A percentile compares a stretch with the other conserved stretches of the same genome.
Conservation (phyloP, 2,797 vertebrate genomes). For the Rhabdomys pumilio region DNA sequence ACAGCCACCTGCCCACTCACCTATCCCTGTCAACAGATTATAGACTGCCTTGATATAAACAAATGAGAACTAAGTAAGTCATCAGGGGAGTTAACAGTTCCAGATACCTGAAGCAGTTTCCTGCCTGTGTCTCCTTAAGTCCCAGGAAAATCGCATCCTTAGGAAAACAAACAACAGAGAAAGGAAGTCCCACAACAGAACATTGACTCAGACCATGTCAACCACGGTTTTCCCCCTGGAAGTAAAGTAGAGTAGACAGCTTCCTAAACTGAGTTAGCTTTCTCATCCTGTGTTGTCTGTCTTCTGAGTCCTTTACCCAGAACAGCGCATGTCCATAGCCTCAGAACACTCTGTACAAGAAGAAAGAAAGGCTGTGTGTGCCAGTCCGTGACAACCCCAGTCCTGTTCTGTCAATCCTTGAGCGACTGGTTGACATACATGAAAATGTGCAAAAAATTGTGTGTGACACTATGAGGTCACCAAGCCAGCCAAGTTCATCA, state of each 20-base stretch:
- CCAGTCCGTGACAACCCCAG: not conserved
- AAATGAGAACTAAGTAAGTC: not conserved
- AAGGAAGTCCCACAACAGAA: not conserved
- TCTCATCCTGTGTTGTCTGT: not conserved
- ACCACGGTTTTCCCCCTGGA: not conserved
- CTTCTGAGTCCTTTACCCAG: not conserved
- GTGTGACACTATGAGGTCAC: not conserved
- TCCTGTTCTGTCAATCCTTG: not conserved
- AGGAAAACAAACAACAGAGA: not conserved
- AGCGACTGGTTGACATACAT: not conserved
- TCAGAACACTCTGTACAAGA: not conserved
- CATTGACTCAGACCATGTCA: not conserved
- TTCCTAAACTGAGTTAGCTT: constrained; percentile 28
- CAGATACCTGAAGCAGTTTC: not conserved
- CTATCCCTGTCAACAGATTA: not conserved
- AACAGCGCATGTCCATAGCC: not conserved
- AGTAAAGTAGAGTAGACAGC: constrained; percentile 42
- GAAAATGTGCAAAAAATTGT: constrained; percentile 12
- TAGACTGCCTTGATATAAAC: not conserved
- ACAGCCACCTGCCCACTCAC: not conserved
- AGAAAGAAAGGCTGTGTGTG: not conserved
- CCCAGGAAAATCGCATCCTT: not conserved
- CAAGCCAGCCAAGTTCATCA: not conserved
- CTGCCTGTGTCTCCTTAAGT: not conserved
- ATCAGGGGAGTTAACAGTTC: not conserved